Evolutionary conservation across 2,113 vertebrate genomes (phyloP), one percentile per base, ranked within the genome.

Genomic region (Gnathonemus echidnorhynchus): DNA sequence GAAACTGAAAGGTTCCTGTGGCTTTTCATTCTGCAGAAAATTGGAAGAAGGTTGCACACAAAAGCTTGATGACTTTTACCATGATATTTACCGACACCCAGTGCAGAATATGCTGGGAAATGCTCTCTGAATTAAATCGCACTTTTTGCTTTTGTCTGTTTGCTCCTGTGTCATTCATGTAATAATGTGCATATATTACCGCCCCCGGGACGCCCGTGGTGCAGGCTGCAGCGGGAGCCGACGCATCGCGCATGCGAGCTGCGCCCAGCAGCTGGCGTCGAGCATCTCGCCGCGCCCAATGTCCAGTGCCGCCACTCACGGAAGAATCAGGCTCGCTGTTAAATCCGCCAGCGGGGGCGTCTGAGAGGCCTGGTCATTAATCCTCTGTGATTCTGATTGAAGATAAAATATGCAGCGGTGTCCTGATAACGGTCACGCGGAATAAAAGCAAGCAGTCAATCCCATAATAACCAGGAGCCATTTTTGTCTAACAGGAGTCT

Each of bases 401-500:
- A 27, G 24, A 50, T 35, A 52, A 19, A 31, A 52, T 87, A n/a
- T 52, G 15, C 27, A 15, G 27, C 15, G 11, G n/a, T 2, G 11
- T 53, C n/a, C n/a, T 56, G n/a, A 56, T 87, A 53, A 56, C 46
- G 11, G 86, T 48, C 50, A 56, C 11, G 50, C 5, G 8, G 8
- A 53, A 87, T 17, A 80, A 80, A 42, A 80, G 31, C 35, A 1
- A 48, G 86, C 31, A 35, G 86, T 35, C 24, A 3, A 9, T 53
- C 48, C 13, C 13, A 5, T 35, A 52, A 13, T 87, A 53, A 27
- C 49, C n/a, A 17, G 49, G 35, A 35, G 50, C 86, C 86, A 9
- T 53, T 87, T 87, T 53, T 85, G n/a, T 31, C 13, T 87, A 53
- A 53, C 86, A 87, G 56, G 86, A 35, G 48, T 39, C 86, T 87